Base-by-base conservation (phyloP, 2,888 invertebrate species). In the Selenia dentaria region DNA sequence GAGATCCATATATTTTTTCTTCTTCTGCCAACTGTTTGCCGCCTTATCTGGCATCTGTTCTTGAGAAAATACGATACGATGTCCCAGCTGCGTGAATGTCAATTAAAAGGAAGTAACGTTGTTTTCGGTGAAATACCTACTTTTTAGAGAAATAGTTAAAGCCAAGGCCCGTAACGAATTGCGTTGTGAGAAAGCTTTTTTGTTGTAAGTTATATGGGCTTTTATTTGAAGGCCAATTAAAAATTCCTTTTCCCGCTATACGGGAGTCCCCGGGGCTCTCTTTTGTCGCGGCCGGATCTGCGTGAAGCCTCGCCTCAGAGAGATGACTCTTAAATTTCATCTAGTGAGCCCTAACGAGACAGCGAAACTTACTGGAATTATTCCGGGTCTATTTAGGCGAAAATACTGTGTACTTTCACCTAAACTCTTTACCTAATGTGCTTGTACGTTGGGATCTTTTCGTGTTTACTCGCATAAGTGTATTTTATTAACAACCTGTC, bases 191-290 rank as follows among this genome's bases (percentile, higher is more conserved):
- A 69, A 61, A 41, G 50, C 8, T 62, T 65, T 71, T 75, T 64
- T 74, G 67, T 71, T 64, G 66, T 69, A 70, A 72, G 68, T 70
- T 73, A 73, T 68, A 71, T 70, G 58, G 65, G 59, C 67, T 68
- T 83, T 80, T 82, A 81, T 85, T 83, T 78, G 64, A 70, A 73
- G 69, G 79, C 83, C 84, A 85, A 86, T 87, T 85, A 86, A 83
- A 85, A 81, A 81, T 77, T 77, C 76, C 72, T 78, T 79, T 79
- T 75, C 67, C 69, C 69, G 66, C 65, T 64, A 61, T 70, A 68
- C 71, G 57, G 22, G 61, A 62, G 69, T 73, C 75, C 74, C 74
- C 66, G 60, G 72, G 72, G 75, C 60, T 73, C 67, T 58, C 74
- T 76, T 83, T 84, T 83, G 78, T 84, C 73, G 73, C 66, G 63